These are phyloP conservation scores for Gymnorhina tibicen DNA, from an alignment of 2,113 vertebrate species.

Conservation along the genomic window DNA sequence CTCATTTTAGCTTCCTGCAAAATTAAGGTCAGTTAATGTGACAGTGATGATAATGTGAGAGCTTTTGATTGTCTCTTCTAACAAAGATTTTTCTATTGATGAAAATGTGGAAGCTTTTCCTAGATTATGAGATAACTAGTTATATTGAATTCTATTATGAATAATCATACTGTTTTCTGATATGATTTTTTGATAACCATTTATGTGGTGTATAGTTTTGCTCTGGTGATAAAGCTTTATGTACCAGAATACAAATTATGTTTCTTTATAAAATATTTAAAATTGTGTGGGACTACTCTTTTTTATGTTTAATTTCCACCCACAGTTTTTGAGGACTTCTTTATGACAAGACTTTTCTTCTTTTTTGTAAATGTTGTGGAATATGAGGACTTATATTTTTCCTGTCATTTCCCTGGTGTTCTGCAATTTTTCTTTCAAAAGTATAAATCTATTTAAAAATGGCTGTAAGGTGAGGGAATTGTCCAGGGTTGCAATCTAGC, in stretches of 20 bases:
- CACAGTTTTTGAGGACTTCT: neutral
- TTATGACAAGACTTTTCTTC: neutral
- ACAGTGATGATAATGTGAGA: neutral
- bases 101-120: neutral
- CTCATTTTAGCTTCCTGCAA: neutral
- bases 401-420: neutral
- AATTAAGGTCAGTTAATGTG: neutral
- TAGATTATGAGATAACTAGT: neutral
- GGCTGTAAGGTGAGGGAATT: neutral
- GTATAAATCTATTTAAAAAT: neutral
- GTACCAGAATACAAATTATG: constrained; percentile 8
- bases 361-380: neutral
- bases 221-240: neutral
- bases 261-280: constrained; percentile 46
- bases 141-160: neutral
- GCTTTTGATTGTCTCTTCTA: neutral
- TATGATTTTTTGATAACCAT: neutral
- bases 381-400: neutral
- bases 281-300: neutral
- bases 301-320: constrained; percentile 36
- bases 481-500: neutral
- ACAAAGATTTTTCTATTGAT: neutral
- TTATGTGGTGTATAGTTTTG: neutral
- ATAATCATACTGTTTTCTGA: constrained; percentile 9
- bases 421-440: neutral